phyloP scores from a whole-genome alignment of 1,140 invertebrate genomes.

The Heliconius hermathena region DNA sequence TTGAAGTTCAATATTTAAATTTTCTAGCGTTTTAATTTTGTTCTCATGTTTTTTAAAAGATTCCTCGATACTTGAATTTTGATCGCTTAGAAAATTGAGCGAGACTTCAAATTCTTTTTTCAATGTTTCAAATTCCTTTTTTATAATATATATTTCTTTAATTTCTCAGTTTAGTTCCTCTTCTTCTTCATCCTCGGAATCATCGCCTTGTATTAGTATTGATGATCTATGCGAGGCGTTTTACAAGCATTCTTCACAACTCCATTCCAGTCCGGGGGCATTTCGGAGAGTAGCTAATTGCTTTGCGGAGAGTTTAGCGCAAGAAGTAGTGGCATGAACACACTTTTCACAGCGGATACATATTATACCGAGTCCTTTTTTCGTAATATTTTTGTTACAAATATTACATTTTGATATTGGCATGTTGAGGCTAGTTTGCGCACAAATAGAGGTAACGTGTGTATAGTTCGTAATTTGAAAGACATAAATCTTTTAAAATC shows the following conservation, averaged over 20 bases:
- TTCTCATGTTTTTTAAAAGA: too few species aligned
- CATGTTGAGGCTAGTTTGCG: not conserved
- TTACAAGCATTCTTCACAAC: slow-evolving; percentile 45
- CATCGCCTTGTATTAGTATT: slow-evolving; percentile 40
- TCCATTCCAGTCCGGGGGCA: slow-evolving; percentile 46
- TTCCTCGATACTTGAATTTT: too few species aligned
- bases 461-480: too few species aligned
- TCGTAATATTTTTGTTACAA: slow-evolving; percentile 44
- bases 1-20: too few species aligned
- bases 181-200: slow-evolving; percentile 37
- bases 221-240: slow-evolving; percentile 41
- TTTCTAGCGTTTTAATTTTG: too few species aligned
- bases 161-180: too few species aligned
- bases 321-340: slow-evolving; percentile 41
- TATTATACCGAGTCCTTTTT: not conserved
- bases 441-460: too few species aligned
- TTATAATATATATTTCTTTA: too few species aligned
- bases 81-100: too few species aligned
- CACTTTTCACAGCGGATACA: slow-evolving; percentile 8
- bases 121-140: too few species aligned
- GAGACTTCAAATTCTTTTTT: too few species aligned
- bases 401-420: slow-evolving; percentile 39
- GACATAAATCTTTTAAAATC: too few species aligned
- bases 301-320: slow-evolving; percentile 42
- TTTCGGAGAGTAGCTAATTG: slow-evolving; percentile 34